Evolutionary conservation across 2,113 vertebrate genomes (phyloP).

Genomic region (Barnardius zonarius): DNA sequence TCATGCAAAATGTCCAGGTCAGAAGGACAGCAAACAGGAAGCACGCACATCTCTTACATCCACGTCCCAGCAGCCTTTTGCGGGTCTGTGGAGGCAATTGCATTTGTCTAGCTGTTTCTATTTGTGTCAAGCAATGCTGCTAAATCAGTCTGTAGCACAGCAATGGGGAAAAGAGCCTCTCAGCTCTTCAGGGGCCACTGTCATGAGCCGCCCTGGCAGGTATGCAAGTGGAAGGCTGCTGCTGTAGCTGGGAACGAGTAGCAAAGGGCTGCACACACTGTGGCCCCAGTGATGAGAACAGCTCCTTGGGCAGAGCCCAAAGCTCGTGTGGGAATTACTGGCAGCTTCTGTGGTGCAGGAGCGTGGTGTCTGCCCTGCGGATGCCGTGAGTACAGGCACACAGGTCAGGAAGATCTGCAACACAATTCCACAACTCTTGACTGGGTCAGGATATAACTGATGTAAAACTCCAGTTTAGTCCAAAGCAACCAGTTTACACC

Average conservation of each 20-base stretch:
- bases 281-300: not conserved
- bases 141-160: conserved; percentile 15
- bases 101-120: not conserved
- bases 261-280: not conserved
- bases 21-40: not conserved
- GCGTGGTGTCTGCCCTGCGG: not conserved
- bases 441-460: conserved; percentile 23
- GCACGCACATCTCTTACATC: not conserved
- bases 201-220: not conserved
- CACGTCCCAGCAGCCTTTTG: not conserved
- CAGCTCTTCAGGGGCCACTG: not conserved
- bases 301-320: not conserved
- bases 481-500: not conserved
- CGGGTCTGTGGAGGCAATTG: not conserved
- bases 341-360: not conserved
- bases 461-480: not conserved
- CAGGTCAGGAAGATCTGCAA: not conserved
- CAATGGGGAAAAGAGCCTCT: not conserved
- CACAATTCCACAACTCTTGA: conserved; percentile 28
- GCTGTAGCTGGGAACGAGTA: not conserved
- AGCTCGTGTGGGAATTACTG: not conserved
- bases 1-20: not conserved
- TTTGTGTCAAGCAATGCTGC: not conserved
- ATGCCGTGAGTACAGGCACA: not conserved
- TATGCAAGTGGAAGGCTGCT: not conserved